phyloP scores from a whole-genome alignment of 2,797 vertebrate species.

The Pterois miles region DNA sequence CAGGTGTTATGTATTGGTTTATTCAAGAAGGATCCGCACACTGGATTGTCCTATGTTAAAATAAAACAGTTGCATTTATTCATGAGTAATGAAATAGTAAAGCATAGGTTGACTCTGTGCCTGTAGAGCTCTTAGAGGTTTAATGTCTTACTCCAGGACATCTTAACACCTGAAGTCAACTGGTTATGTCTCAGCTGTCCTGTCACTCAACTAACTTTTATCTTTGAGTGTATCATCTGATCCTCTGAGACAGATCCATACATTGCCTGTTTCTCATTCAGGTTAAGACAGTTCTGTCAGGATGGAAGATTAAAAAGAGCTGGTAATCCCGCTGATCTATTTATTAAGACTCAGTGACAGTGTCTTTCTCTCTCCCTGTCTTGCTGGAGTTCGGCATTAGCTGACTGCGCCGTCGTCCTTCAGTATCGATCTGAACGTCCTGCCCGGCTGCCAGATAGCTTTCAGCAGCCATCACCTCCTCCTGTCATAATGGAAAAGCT shows the following conservation, averaged over 20 bases:
- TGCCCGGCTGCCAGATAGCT: conserved; percentile 57
- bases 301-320: conserved; percentile 18
- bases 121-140: too few species aligned
- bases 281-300: conserved; percentile 37
- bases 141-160: background rate
- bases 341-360: conserved; percentile 33
- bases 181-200: background rate
- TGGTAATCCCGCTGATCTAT: conserved; percentile 47
- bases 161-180: background rate
- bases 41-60: background rate
- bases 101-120: background rate
- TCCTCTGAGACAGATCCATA: background rate
- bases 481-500: conserved; percentile 54
- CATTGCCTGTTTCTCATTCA: conserved; percentile 21
- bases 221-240: background rate
- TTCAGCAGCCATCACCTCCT: conserved; percentile 61
- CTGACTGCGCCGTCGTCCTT: conserved; percentile 28
- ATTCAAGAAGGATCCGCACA: background rate
- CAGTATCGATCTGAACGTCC: conserved; percentile 60
- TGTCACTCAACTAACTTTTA: background rate
- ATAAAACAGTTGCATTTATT: background rate
- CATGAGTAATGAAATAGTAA: background rate
- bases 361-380: conserved; percentile 8
- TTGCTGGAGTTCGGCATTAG: background rate
- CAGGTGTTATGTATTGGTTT: background rate